These are phyloP conservation scores for Xerus rutilus DNA, from an alignment of 2,797 vertebrate genomes.

Conservation along the genomic window DNA sequence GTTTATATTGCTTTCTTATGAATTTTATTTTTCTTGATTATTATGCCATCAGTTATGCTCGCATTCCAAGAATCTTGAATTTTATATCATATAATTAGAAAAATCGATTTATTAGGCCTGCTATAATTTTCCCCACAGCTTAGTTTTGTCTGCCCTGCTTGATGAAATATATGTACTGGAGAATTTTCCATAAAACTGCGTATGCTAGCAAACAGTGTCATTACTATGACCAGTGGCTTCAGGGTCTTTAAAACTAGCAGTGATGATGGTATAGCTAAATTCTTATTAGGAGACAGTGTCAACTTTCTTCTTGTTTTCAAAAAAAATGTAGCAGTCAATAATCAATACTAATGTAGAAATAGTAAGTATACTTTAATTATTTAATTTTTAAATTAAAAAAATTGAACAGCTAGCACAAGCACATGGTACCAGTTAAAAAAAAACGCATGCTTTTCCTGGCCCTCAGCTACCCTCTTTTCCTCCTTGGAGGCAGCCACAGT, in stretches of 20 bases:
- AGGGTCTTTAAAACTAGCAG: neutral
- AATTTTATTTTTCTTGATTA: conserved; percentile 23
- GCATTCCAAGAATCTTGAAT: conserved; percentile 16
- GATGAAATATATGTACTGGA: conserved; percentile 24
- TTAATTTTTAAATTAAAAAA: conserved; percentile 58
- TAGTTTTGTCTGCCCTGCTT: neutral
- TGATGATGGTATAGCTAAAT: conserved; percentile 13
- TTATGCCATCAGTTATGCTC: conserved; percentile 14
- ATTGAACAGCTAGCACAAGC: conserved; percentile 7
- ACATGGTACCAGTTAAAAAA: conserved; percentile 39
- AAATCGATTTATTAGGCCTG: neutral
- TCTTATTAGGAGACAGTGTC: neutral
- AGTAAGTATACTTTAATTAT: conserved; percentile 24
- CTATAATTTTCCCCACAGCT: conserved; percentile 9
- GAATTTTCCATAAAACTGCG: neutral
- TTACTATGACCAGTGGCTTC: neutral
- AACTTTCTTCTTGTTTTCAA: conserved; percentile 42
- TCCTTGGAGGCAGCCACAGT: conserved; percentile 4
- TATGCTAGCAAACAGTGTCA: neutral
- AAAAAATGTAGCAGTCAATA: neutral
- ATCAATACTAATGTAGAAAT: conserved; percentile 37
- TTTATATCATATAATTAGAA: neutral
- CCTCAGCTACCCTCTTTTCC: neutral
- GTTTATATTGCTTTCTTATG: conserved; percentile 26
- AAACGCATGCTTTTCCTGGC: neutral